These are phyloP conservation scores for Eupithecia exiguata DNA, from an alignment of 2,888 invertebrate genomes.

Conservation along the genomic window DNA sequence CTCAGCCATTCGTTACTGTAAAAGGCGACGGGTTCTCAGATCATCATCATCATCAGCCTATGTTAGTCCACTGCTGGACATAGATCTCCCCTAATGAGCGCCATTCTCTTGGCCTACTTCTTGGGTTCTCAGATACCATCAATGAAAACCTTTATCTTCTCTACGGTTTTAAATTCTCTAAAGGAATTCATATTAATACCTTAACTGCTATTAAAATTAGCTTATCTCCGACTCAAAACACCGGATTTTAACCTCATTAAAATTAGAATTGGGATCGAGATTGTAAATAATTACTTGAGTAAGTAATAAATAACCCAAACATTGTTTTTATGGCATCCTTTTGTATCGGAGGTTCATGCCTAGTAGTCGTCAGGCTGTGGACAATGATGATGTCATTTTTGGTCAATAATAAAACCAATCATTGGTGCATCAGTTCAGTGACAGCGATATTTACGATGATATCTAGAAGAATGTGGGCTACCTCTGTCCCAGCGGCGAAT, in stretches of 20 bases:
- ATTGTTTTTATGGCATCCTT: background rate
- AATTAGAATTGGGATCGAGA: background rate
- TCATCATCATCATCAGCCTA: too few species aligned
- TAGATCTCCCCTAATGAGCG: too few species aligned
- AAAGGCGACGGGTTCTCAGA: background rate
- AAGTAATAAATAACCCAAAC: background rate
- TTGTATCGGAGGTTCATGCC: background rate
- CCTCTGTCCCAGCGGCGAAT: slow-evolving; percentile 70
- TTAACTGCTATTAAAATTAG: too few species aligned
- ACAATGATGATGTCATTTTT: background rate
- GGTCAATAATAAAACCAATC: slow-evolving; percentile 55
- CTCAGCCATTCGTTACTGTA: background rate
- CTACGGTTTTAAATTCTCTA: background rate
- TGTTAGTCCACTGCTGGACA: too few species aligned
- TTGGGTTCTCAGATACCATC: too few species aligned
- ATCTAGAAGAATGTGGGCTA: slow-evolving; percentile 73
- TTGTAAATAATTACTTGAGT: background rate
- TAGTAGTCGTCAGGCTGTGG: background rate
- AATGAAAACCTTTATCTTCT: too few species aligned
- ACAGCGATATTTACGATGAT: slow-evolving; percentile 70
- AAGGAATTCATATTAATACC: too few species aligned
- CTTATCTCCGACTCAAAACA: background rate
- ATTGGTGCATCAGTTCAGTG: slow-evolving; percentile 55
- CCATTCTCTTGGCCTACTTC: too few species aligned
- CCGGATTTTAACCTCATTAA: background rate